These are phyloP conservation scores for Vollenhovia emeryi DNA, from an alignment of 1,140 invertebrate species.

Conservation along the genomic window DNA sequence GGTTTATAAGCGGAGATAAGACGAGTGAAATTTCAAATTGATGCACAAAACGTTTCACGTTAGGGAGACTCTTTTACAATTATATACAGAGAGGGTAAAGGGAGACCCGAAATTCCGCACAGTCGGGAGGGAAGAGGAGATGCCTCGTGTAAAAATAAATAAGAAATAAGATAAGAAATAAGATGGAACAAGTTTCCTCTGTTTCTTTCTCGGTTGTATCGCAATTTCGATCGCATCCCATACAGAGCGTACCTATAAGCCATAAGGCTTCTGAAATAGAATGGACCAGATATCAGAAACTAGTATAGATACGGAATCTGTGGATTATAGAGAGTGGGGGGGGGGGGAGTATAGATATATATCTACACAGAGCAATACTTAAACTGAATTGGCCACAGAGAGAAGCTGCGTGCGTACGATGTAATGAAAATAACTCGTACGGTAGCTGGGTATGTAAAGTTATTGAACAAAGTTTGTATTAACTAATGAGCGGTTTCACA, in stretches of 20 bases:
- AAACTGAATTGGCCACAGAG: conserved; percentile 1
- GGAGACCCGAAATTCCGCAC: background rate
- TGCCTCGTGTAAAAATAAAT: background rate
- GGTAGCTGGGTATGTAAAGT: background rate
- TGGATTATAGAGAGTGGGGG: background rate
- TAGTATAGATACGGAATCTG: background rate
- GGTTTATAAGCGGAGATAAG: background rate
- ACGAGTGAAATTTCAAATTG: background rate
- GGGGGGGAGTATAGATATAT: background rate
- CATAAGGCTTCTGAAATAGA: background rate
- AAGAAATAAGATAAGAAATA: background rate
- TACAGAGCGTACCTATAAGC: background rate
- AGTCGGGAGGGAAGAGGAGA: background rate
- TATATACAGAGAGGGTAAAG: background rate
- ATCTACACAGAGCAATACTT: background rate
- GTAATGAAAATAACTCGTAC: conserved; percentile 18
- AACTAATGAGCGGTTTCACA: background rate
- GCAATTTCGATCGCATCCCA: background rate
- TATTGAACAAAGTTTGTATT: conserved; percentile 19
- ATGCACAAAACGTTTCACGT: background rate
- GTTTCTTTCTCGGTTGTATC: background rate
- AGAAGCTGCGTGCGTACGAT: background rate
- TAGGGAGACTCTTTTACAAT: background rate
- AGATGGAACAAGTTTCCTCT: background rate
- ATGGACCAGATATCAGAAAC: conserved; percentile 16